Conservation (phyloP, 2,797 vertebrate species). For the Syndactyla subalaris region DNA sequence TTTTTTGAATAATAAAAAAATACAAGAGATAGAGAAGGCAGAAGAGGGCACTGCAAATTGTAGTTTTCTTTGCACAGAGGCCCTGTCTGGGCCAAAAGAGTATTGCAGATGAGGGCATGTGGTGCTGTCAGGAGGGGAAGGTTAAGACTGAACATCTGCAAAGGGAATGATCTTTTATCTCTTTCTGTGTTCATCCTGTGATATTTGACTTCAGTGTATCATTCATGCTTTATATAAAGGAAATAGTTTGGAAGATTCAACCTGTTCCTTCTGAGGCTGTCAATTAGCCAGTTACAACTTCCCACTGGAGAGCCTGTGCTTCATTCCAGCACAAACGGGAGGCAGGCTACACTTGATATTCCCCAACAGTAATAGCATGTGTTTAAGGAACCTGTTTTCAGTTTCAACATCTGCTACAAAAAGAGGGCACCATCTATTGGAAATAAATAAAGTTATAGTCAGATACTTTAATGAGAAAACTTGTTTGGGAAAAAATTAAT, state of each 20-base stretch:
- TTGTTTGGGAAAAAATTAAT: conserved; percentile 20
- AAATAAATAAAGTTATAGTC: conserved; percentile 23
- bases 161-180: background rate
- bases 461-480: background rate
- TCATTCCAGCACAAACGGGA: background rate
- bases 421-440: background rate
- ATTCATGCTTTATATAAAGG: background rate
- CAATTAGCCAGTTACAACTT: background rate
- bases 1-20: background rate
- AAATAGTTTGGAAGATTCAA: background rate
- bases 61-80: background rate
- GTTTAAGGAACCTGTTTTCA: background rate
- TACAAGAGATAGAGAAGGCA: background rate
- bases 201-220: background rate
- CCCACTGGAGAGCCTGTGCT: background rate
- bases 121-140: background rate
- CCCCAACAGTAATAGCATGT: accelerated
- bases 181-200: background rate
- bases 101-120: no score
- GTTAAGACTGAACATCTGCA: background rate
- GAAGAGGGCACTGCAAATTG: background rate
- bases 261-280: background rate
- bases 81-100: background rate
- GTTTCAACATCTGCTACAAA: background rate
- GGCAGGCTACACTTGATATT: background rate